These are phyloP conservation scores for Coracias cyanogaster DNA, from an alignment of 2,797 vertebrate species.

Conservation along the genomic window DNA sequence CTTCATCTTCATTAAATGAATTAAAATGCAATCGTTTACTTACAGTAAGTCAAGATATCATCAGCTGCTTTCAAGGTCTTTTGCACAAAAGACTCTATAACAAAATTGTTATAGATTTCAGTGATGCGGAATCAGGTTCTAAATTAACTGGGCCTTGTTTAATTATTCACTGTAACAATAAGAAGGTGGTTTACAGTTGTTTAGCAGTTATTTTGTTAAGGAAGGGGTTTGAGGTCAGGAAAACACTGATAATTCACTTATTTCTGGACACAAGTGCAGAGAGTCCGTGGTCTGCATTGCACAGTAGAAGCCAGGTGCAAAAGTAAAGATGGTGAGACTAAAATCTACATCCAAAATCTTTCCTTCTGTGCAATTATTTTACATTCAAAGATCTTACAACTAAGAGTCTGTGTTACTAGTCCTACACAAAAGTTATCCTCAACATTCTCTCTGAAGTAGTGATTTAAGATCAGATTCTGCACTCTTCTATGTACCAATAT, in stretches of 20 bases:
- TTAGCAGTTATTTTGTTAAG: background rate
- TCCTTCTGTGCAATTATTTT: background rate
- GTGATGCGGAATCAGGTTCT: background rate
- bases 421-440: background rate
- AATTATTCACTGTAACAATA: background rate
- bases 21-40: background rate
- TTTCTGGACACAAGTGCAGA: background rate
- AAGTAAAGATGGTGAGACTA: background rate
- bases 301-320: background rate
- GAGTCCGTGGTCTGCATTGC: background rate
- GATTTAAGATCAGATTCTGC: background rate
- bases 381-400: background rate
- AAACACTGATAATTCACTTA: background rate
- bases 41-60: background rate
- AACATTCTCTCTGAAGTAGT: background rate
- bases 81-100: background rate
- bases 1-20: background rate
- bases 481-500: accelerated
- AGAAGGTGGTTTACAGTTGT: background rate
- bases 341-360: background rate
- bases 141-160: background rate
- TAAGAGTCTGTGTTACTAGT: background rate
- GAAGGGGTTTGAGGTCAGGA: background rate
- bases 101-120: background rate
- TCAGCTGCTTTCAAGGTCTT: background rate